Evolutionary conservation across 2,113 vertebrate species (phyloP).

Genomic region (Clarias gariepinus): DNA sequence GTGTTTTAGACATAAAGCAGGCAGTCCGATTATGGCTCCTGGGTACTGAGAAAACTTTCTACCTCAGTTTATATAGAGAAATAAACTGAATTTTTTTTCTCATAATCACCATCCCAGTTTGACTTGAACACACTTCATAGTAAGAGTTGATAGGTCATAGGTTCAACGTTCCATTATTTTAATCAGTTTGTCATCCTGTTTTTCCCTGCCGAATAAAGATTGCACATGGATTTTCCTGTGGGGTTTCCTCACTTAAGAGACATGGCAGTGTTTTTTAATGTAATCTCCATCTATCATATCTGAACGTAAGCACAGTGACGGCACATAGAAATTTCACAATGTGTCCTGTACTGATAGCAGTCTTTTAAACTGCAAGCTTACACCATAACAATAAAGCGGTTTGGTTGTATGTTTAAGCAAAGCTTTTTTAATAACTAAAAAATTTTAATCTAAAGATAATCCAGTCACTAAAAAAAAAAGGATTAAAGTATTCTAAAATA

Average conservation of each 20-base stretch:
- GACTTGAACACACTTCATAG: too few relatives aligned
- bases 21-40: too few relatives aligned
- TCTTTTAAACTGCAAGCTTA: not conserved
- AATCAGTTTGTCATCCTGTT: slow-evolving; percentile 1
- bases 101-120: too few relatives aligned
- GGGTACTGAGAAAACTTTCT: too few relatives aligned
- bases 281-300: not conserved
- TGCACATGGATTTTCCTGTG: not conserved
- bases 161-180: not conserved
- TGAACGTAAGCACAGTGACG: not conserved
- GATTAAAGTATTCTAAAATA: not conserved
- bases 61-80: too few relatives aligned
- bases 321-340: not conserved
- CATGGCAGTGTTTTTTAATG: not conserved
- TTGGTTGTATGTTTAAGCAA: too few relatives aligned
- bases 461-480: not conserved
- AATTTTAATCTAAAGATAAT: not conserved
- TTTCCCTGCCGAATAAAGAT: not conserved
- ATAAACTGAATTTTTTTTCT: too few relatives aligned
- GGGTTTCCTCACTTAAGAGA: not conserved
- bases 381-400: not conserved
- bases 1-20: too few relatives aligned
- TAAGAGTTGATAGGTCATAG: not conserved
- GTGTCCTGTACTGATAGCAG: not conserved
- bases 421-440: not conserved